A percentile compares a stretch with the other conserved stretches of the same genome.
Evolutionary conservation across 2,797 vertebrate genomes (phyloP).

Genomic region (Halcyon smyrnensis): DNA sequence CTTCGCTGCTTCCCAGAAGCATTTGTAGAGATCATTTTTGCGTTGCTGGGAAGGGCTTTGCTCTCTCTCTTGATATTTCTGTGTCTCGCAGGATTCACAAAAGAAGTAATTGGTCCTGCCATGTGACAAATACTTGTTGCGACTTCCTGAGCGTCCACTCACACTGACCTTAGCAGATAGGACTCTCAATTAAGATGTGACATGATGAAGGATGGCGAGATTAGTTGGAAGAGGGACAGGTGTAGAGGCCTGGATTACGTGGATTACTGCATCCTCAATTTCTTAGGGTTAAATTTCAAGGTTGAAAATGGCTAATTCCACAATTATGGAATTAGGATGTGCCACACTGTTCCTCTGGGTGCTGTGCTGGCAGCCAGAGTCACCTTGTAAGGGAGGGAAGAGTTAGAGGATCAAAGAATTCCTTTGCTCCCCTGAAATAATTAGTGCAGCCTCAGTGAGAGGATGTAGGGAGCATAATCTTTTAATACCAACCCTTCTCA

Average conservation of each 20-base stretch:
- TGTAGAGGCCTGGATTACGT: constrained; percentile 61
- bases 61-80: neutral
- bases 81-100: neutral
- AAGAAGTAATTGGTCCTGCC: neutral
- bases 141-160: neutral
- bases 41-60: rapidly evolving
- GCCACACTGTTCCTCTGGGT: neutral
- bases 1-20: neutral
- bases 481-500: constrained; percentile 64
- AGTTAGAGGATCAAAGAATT: constrained; percentile 51
- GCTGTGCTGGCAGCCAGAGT: neutral
- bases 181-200: constrained; percentile 58
- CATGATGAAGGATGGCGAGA: constrained; percentile 51
- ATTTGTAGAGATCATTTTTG: neutral
- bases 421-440: constrained; percentile 34
- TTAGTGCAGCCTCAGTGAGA: constrained; percentile 24
- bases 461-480: constrained; percentile 66
- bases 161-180: neutral
- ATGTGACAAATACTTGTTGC: neutral
- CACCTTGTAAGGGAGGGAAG: neutral
- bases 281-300: constrained; percentile 48
- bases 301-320: constrained; percentile 16
- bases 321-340: neutral
- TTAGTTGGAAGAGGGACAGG: constrained; percentile 62
- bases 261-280: constrained; percentile 45